phyloP scores from a whole-genome alignment of 1,140 invertebrate genomes.

The Chionoecetes opilio region DNA sequence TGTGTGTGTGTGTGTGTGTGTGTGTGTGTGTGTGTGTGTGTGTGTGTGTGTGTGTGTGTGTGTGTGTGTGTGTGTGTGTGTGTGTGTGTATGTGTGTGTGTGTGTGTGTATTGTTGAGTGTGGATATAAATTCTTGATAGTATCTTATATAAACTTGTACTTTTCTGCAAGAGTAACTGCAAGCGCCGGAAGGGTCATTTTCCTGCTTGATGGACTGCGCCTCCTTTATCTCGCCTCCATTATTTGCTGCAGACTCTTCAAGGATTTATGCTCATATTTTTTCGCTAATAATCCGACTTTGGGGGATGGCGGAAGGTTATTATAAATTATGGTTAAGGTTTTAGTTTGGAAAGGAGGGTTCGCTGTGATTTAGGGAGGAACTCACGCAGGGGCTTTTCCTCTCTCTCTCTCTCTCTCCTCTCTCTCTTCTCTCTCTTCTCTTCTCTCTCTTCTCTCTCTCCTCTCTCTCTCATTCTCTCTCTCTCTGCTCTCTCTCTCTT shows the following conservation, averaged over 20 bases:
- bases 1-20: too few species aligned
- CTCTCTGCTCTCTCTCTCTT: too few species aligned
- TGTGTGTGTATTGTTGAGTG: too few species aligned
- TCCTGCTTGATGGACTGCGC: neutral
- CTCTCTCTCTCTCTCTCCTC: too few species aligned
- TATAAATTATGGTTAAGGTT: neutral
- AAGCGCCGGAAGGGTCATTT: too few species aligned
- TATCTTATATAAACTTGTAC: too few species aligned
- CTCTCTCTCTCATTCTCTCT: too few species aligned
- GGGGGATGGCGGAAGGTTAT: neutral
- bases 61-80: neutral
- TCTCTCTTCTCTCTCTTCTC: too few species aligned
- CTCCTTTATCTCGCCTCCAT: conserved; percentile 15
- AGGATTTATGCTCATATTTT: conserved; percentile 21
- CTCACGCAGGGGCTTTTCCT: neutral
- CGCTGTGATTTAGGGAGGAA: neutral
- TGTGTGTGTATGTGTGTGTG: neutral
- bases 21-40: neutral
- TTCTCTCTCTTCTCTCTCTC: too few species aligned
- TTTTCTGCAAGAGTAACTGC: too few species aligned
- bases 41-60: neutral
- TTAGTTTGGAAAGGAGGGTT: neutral
- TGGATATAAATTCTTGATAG: neutral
- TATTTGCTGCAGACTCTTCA: neutral
- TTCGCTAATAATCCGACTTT: neutral